Evolutionary conservation across 2,113 vertebrate species (phyloP), one percentile per base, ranked within the genome.

Genomic region (Thomomys bottae): DNA sequence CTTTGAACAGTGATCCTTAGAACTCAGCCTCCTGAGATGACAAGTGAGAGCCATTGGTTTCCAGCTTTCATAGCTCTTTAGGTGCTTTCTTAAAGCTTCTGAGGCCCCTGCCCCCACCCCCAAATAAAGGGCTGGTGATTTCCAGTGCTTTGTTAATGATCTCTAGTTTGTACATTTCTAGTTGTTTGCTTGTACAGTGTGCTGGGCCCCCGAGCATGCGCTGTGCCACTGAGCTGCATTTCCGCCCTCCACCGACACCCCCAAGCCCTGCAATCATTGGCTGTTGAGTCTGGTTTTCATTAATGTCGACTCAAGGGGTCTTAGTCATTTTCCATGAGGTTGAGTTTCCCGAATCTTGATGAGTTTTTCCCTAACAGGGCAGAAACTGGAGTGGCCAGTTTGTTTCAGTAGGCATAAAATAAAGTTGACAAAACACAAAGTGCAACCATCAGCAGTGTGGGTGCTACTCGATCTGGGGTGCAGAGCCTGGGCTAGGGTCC

Each of bases 41-140:
- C 49, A 54, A 4, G 49, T 54, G 49, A 17, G 49, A 54, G 49
- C 49, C 49, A 54, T 15, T 54, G 49, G 49, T 15, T 54, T 54
- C 49, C 49, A 54, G 49, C 12, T 54, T 17, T 4, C 49, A 54
- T 54, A 57, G 66, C 59, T 78, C 57, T 59, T 68, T 54, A 28
- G 0, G 28, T 90, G 63, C 30, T 93, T 75, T 85, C 67, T 66
- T 54, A 54, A 84, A 87, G 91, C 73, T 42, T 82, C 84, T 90
- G 77, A 90, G 90, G 73, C 76, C 28, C 70, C 49, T 15, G 3
- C 45, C 9, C 45, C 45, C 1, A 8, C 45, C 45, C 45, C 45
- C 45, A n/a, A 54, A 36, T 30, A 80, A 87, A 93, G 61, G 70
- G 36, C 45, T 76, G 66, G 80, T 21, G 36, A 59, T 64, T 73